Base-by-base conservation (phyloP, 2,797 vertebrate genomes). In the Poeciliopsis infans region DNA sequence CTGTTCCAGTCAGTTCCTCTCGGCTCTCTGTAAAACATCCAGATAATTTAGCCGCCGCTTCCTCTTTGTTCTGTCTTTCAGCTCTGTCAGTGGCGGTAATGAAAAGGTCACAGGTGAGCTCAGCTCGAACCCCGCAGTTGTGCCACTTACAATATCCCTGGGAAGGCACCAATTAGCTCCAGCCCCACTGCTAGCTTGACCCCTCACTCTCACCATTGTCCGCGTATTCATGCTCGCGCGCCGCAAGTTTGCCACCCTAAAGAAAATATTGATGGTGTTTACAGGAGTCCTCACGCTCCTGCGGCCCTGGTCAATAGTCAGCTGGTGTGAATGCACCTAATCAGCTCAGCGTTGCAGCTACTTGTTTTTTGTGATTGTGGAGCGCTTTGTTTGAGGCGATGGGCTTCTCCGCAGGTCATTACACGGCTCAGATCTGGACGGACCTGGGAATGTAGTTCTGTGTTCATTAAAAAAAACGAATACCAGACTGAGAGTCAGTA, bases 141-240 rank as follows among this genome's bases (percentile, higher is more conserved):
- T 66, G 79, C 81, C 76, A 61, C 83, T 78, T 83, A 81, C 83
- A 80, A 39, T 43, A 77, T 83, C 81, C 78, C 80, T 55, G 70
- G 68, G 84, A 90, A 84, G 77, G 46, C 5, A 45, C 78, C 90
- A 91, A 90, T 93, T 93, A 92, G 84, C 85, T 88, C 10, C 47
- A 59, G 51, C 79, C 86, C 85, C 72, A 75, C 86, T 75, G 83
- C 76, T 79, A 86, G 53, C 70, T 43, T 79, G 82, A 87, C 73
- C 55, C 61, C 71, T 64, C 47, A 3, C 76, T 53, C 72, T 53
- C 68, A 41, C 76, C 36, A 59, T 7, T n/a, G 47, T 68, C 59
- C 20, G 5, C 5, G 66, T 78, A 51, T 57, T 36, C 28, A 31
- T 75, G 46, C 74, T 69, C 39, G 39, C 31, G 53, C 66, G 10